phyloP scores from a whole-genome alignment of 2,888 invertebrate genomes.

The Pandemis cinnamomeana region DNA sequence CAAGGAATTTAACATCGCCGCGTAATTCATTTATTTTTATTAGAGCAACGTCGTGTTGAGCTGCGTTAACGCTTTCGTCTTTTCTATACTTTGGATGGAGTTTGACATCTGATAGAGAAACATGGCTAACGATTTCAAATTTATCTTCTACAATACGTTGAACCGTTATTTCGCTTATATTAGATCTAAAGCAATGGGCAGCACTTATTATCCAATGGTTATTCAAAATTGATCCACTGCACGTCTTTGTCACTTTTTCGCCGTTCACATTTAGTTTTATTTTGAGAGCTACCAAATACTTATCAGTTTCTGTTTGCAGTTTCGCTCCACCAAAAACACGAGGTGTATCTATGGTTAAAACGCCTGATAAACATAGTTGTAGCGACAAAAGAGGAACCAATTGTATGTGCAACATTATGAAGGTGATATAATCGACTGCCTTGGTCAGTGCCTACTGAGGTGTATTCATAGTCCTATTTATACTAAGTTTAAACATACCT shows the following conservation, averaged over 20 bases:
- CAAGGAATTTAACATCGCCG: neutral
- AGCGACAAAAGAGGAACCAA: neutral
- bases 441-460: neutral
- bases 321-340: constrained; percentile 27
- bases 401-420: constrained; percentile 19
- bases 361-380: neutral
- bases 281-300: constrained; percentile 18
- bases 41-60: constrained; percentile 30
- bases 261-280: neutral
- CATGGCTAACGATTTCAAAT: neutral
- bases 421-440: neutral
- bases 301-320: neutral
- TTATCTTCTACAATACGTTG: constrained; percentile 5
- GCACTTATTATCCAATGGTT: constrained; percentile 34
- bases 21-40: neutral
- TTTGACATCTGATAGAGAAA: neutral
- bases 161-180: neutral
- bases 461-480: constrained; percentile 27
- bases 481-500: neutral
- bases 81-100: constrained; percentile 30
- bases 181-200: constrained; percentile 35
- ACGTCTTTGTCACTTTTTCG: constrained; percentile 4
- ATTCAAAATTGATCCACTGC: constrained; percentile 26
- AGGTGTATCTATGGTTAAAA: neutral
- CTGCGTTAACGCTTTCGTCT: neutral